A percentile compares a stretch with the other conserved stretches of the same genome.
Evolutionary conservation across 1,140 invertebrate genomes (phyloP).

Genomic region (Rhopalosiphum maidis): DNA sequence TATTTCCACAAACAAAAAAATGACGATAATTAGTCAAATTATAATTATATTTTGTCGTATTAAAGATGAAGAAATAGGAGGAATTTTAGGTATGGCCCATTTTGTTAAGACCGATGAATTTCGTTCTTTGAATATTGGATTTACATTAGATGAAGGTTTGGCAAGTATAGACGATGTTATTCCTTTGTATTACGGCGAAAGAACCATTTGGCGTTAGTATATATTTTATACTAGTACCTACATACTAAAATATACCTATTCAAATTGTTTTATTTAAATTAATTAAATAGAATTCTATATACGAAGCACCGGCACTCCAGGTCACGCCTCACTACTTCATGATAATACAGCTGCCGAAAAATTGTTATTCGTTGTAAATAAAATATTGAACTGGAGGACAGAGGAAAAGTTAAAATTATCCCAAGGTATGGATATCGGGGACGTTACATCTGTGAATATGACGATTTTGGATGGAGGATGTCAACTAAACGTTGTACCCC

Average conservation of each 20-base stretch:
- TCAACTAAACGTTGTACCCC: conserved; percentile 91
- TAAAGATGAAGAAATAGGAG: conserved; percentile 92
- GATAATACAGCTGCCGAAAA: conserved; percentile 86
- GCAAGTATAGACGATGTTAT: conserved; percentile 72
- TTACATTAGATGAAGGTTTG: conserved; percentile 89
- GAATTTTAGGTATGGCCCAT: conserved; percentile 79
- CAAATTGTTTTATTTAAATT: not conserved
- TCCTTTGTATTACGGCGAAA: conserved; percentile 79
- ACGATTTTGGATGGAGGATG: conserved; percentile 84
- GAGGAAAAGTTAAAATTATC: conserved; percentile 72
- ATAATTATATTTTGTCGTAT: conserved; percentile 46
- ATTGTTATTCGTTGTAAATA: conserved; percentile 76
- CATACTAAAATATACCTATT: not conserved
- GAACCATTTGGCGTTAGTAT: conserved; percentile 71
- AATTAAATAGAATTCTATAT: conserved; percentile 69
- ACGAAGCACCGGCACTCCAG: conserved; percentile 78
- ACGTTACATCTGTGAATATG: conserved; percentile 88
- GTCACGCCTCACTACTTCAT: conserved; percentile 85
- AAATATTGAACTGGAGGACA: conserved; percentile 76
- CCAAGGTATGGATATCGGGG: conserved; percentile 73
- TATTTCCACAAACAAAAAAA: not conserved
- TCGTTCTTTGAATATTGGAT: conserved; percentile 83
- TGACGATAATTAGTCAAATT: not conserved
- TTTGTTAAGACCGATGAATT: conserved; percentile 84
- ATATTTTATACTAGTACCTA: not conserved